Percentiles rank a stretch among this genome's conserved stretches.
phyloP scores from a whole-genome alignment of 2,797 vertebrate genomes.

The Sebastes steindachneri region DNA sequence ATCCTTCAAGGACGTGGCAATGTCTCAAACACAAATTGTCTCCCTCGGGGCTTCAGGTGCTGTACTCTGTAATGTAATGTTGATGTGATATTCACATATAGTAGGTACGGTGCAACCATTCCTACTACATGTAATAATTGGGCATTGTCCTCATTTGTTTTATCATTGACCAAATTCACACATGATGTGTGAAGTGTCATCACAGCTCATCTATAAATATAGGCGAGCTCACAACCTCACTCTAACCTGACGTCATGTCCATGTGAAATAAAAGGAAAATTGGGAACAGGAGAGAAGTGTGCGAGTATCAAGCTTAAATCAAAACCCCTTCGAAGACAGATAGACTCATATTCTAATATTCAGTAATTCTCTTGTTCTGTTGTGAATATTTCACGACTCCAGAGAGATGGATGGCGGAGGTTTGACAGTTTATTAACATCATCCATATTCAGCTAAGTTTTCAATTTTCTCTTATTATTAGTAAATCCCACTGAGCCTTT shows the following conservation, averaged over 20 bases:
- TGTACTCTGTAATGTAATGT: not conserved
- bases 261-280: not conserved
- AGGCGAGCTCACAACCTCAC: not conserved
- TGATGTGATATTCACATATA: not conserved
- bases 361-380: not conserved
- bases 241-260: not conserved
- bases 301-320: not conserved
- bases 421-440: constrained; percentile 35
- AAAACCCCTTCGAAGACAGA: not conserved
- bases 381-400: constrained; percentile 24
- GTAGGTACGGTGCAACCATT: not conserved
- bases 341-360: not conserved
- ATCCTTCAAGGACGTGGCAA: not conserved
- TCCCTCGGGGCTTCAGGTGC: not conserved
- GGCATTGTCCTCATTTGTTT: not conserved
- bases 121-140: not conserved
- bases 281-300: not conserved
- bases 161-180: not conserved
- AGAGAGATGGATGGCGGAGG: not conserved
- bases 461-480: constrained; percentile 8
- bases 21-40: not conserved
- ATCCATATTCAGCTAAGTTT: constrained; percentile 17
- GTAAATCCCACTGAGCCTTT: constrained; percentile 5
- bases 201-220: not conserved
- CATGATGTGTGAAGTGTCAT: not conserved